Evolutionary conservation across 2,888 invertebrate species (phyloP).

Genomic region (Itoplectis maculator): DNA sequence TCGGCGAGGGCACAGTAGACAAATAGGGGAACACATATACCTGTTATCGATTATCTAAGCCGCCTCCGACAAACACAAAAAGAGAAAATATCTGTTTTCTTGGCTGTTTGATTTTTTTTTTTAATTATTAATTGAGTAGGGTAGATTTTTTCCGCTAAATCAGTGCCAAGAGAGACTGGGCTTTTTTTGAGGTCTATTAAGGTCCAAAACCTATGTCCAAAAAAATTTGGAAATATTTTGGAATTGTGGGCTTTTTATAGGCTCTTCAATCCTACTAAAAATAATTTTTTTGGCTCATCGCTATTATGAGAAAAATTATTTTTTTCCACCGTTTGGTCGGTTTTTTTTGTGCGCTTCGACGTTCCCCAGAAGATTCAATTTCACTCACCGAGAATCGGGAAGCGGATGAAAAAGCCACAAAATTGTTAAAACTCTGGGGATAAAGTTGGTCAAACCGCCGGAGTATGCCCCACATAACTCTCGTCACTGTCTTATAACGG

Average conservation of each 20-base stretch:
- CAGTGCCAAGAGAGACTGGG: no score
- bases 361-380: background rate
- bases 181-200: no score
- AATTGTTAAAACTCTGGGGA: background rate
- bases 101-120: background rate
- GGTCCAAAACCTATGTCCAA: no score
- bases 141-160: no score
- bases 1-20: background rate
- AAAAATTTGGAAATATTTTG: no score
- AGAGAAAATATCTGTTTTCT: background rate
- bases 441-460: background rate
- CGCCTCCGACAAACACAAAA: background rate
- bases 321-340: background rate
- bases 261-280: no score
- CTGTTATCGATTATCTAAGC: background rate
- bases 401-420: background rate
- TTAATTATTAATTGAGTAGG: no score
- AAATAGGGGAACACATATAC: background rate
- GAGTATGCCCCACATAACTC: background rate
- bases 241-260: no score
- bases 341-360: background rate
- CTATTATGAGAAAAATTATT: background rate
- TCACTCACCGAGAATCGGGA: background rate
- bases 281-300: no score
- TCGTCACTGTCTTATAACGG: conserved; percentile 5